Evolutionary conservation across 2,113 vertebrate genomes (phyloP).

Genomic region (Cepphus grylle): DNA sequence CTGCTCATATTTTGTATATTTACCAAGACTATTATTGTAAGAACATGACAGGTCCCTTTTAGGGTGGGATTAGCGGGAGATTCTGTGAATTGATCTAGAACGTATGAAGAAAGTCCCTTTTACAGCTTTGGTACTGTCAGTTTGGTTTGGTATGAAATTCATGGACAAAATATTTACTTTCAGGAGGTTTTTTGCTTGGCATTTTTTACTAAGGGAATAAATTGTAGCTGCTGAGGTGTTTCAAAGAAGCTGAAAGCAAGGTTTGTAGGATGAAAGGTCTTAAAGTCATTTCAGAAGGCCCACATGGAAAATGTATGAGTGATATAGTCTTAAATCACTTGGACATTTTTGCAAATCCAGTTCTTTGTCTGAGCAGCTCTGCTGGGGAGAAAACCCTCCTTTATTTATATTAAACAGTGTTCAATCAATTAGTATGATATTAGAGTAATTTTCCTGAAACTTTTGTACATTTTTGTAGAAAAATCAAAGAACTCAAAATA

Average conservation of each 20-base stretch:
- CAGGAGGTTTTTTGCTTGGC: not conserved
- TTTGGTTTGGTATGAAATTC: not conserved
- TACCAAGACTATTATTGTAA: not conserved
- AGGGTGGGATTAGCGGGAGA: not conserved
- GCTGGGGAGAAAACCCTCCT: not conserved
- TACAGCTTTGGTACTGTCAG: not conserved
- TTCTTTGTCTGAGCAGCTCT: not conserved
- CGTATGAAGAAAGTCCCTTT: not conserved
- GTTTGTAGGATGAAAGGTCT: not conserved
- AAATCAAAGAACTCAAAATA: conserved; percentile 16
- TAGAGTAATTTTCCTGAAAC: not conserved
- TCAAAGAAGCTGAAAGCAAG: not conserved
- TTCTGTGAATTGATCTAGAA: not conserved
- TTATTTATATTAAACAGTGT: not conserved
- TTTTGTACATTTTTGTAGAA: not conserved
- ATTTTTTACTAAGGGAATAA: not conserved
- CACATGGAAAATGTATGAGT: not conserved
- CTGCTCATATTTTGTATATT: not conserved
- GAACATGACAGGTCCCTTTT: not conserved
- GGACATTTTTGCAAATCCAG: not conserved
- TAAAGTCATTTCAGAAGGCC: not conserved
- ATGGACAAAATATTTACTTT: not conserved
- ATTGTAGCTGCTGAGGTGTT: not conserved
- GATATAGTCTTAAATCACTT: not conserved
- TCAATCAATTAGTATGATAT: not conserved